Evolutionary conservation across 2,113 vertebrate species (phyloP).

Genomic region (Gallinago paraguaiae): DNA sequence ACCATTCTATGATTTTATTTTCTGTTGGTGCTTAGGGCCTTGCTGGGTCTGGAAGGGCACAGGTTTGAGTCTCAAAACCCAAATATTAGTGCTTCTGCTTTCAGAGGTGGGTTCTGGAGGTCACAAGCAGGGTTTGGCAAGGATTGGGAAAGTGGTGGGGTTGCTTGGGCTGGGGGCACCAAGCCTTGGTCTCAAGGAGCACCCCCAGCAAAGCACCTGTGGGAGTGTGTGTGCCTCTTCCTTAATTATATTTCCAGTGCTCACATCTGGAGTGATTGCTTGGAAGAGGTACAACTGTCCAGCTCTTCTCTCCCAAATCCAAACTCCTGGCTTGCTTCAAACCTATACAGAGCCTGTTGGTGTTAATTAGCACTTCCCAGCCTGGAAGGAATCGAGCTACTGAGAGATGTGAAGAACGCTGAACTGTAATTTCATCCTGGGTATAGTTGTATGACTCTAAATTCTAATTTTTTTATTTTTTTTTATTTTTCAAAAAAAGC

Average conservation of each 20-base stretch:
- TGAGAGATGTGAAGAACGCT: rapidly evolving
- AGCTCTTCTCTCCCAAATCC: background rate
- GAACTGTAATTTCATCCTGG: background rate
- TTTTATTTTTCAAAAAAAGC: background rate
- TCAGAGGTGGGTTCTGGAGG: background rate
- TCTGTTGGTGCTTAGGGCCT: background rate
- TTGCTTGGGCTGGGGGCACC: background rate
- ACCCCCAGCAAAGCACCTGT: background rate
- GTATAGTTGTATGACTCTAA: background rate
- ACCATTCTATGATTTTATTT: too few species aligned
- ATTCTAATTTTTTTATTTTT: background rate
- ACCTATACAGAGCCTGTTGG: background rate
- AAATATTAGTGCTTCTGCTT: rapidly evolving
- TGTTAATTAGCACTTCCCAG: background rate
- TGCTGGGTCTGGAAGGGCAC: background rate
- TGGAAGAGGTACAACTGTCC: background rate
- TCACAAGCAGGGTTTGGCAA: background rate
- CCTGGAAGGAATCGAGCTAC: background rate
- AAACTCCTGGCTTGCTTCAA: rapidly evolving
- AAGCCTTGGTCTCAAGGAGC: background rate
- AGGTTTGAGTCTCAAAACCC: background rate
- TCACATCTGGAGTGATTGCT: rapidly evolving
- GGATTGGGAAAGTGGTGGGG: background rate
- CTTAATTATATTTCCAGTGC: rapidly evolving
- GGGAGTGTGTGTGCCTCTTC: background rate